Conservation (phyloP, 2,888 invertebrate species). For the Baronia brevicornis region DNA sequence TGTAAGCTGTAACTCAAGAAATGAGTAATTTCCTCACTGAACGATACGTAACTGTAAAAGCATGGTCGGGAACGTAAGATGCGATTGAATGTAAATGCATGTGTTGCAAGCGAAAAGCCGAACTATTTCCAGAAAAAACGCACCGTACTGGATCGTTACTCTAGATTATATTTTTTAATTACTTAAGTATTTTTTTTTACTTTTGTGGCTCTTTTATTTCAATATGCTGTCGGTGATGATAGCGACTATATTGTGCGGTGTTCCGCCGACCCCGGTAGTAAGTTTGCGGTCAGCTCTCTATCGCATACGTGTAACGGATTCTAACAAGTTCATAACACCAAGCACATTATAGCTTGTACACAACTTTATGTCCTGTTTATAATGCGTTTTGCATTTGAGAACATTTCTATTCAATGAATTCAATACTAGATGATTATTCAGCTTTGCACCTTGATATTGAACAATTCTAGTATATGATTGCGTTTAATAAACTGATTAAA, state of each 20-base stretch:
- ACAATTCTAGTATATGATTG: too few species aligned
- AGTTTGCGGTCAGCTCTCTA: constrained; percentile 11
- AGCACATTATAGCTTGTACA: constrained; percentile 3
- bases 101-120: too few species aligned
- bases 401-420: too few species aligned
- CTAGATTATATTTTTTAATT: background rate
- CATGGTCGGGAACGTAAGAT: constrained; percentile 4
- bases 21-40: constrained; percentile 14
- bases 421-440: too few species aligned
- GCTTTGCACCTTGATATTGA: too few species aligned
- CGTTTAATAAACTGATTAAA: too few species aligned
- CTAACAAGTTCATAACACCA: too few species aligned
- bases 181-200: background rate
- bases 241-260: constrained; percentile 4
- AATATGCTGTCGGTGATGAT: constrained; percentile 2
- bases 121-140: too few species aligned
- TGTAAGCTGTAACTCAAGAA: constrained; percentile 15
- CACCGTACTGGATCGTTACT: too few species aligned
- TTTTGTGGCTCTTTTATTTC: constrained; percentile 1
- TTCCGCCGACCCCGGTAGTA: constrained; percentile 4
- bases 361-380: too few species aligned
- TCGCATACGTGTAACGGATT: constrained; percentile 5
- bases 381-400: too few species aligned
- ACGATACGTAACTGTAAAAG: constrained; percentile 15
- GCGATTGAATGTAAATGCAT: constrained; percentile 10